Base-by-base conservation (phyloP, 1,140 invertebrate genomes). In the Cotesia vestalis region DNA sequence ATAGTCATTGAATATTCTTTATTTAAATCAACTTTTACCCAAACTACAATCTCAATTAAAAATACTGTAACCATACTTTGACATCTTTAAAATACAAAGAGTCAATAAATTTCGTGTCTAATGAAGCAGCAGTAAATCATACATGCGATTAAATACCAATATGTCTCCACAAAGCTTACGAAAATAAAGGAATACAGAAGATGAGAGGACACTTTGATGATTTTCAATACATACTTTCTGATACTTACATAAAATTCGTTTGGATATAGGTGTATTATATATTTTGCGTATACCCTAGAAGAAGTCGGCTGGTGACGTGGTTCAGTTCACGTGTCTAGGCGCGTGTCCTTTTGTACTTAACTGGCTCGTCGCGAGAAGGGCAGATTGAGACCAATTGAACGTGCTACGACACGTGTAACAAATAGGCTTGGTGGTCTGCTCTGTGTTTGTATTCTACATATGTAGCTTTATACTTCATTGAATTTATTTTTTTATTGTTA, bases 371-470 rank as follows among this genome's bases (percentile, higher is more conserved):
- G 64, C 60, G 55, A 51, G 11, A 71, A 73, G 74, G 80, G 78
- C 75, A 78, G 77, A 76, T 72, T 69, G 69, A 66, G 51, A 73
- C 61, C 69, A 74, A 78, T 79, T 78, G 71, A 74, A 77, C 76
- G 78, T 76, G 73, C 76, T 66, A 78, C 62, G 80, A 80, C 80
- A 82, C 80, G 80, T 82, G 80, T 81, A 79, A 38, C 69, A 80
- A 82, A 82, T 82, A 82, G 79, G 79, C 77, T 82, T 80, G 80
- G 80, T 78, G 76, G 76, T 68, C 76, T 61, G 74, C 72, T 76
- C 75, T 76, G 75, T 80, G 79, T 81, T 82, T 82, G 76, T 68
- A 64, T 27, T 52, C 68, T 72, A n/a, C 53, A 71, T 55, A 67
- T 67, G 51, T 67, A 27, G 69, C 63, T 72, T 70, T 17, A 52